A percentile compares a stretch with the other conserved stretches of the same genome.
phyloP scores from a whole-genome alignment of 2,113 vertebrate genomes.

The Nesogale talazaci region DNA sequence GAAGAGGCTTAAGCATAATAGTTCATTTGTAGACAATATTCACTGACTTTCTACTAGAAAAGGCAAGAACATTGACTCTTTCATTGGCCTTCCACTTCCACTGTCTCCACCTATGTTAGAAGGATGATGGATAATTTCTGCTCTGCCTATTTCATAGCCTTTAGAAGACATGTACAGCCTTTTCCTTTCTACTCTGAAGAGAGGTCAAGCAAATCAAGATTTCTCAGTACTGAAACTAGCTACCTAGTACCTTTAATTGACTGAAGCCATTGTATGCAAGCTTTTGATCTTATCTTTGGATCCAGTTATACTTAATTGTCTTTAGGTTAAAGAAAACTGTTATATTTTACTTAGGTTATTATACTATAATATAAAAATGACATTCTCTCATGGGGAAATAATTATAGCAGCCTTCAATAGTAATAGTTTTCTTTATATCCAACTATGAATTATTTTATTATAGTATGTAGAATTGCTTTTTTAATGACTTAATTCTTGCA shows the following conservation, averaged over 20 bases:
- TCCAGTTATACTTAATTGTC: background rate
- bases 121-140: too few relatives aligned
- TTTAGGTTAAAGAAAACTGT: background rate
- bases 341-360: background rate
- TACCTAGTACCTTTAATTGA: background rate
- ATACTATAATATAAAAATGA: conserved; percentile 31
- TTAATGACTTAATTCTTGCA: conserved; percentile 12
- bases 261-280: background rate
- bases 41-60: background rate
- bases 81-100: background rate
- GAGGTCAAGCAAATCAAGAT: background rate
- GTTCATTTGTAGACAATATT: conserved; percentile 13
- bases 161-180: background rate
- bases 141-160: background rate
- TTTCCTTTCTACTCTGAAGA: background rate
- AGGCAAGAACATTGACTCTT: background rate
- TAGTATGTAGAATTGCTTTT: background rate
- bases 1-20: background rate
- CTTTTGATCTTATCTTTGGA: background rate
- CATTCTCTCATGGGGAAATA: background rate
- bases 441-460: conserved; percentile 35
- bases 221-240: background rate
- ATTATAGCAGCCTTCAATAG: background rate
- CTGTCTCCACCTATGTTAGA: background rate
- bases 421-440: conserved; percentile 31